Percentiles rank a stretch among this genome's conserved stretches.
phyloP scores from a whole-genome alignment of 35 echinoderm and acorn worm genomes.

The Ophioderma brevispina region DNA sequence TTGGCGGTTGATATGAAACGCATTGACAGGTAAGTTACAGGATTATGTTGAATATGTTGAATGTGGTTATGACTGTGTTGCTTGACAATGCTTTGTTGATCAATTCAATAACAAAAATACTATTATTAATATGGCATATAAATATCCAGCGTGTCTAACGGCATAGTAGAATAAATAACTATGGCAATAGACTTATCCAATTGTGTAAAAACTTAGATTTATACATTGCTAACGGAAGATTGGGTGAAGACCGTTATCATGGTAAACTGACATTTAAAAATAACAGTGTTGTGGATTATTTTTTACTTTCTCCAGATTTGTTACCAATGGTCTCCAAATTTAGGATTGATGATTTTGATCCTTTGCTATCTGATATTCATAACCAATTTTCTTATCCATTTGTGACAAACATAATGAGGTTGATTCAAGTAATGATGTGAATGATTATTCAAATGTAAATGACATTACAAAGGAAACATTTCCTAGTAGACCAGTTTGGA shows the following conservation, averaged over 20 bases:
- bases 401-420: neutral
- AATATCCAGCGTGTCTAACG: neutral
- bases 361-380: too few species aligned
- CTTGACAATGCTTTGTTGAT: neutral
- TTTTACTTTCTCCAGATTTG: neutral
- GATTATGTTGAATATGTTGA: neutral
- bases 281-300: neutral
- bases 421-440: neutral
- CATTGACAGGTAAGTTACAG: neutral
- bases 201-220: neutral
- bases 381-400: neutral
- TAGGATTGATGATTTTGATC: neutral
- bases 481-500: neutral
- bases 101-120: neutral
- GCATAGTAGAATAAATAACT: neutral
- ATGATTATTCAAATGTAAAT: neutral
- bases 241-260: neutral
- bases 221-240: neutral
- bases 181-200: neutral
- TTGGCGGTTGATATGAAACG: neutral
- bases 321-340: neutral
- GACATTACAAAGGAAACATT: neutral
- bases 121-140: neutral
- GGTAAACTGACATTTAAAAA: neutral
- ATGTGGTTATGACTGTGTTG: neutral